Base-by-base conservation (phyloP, 2,113 vertebrate genomes). In the Pipa parva region DNA sequence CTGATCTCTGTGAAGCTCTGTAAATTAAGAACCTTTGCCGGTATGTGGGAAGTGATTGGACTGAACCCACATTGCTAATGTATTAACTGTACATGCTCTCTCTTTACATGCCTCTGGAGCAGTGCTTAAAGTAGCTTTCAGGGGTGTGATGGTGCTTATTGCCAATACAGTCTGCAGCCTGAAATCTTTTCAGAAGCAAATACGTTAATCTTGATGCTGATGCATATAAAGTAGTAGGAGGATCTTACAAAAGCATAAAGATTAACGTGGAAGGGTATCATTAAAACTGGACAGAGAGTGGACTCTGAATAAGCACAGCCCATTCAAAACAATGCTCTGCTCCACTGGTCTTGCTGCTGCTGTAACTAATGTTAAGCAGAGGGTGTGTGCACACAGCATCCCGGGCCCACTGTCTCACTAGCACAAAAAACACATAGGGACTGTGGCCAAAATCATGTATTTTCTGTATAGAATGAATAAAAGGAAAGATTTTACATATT, bases 401-500 rank as follows among this genome's bases (percentile, higher is more conserved):
- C 66, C 80, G 84, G 82, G 88, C 88, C 91, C 86, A 78, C 85
- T 87, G 89, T 88, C 92, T 90, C 88, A 89, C 87, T 86, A 92
- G 93, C 93, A 96, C 92, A 96, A 85, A 87, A 89, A 88, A 57
- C 66, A 70, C 58, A 61, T 33, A 85, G 85, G 90, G 94, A 93
- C 93, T 94, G 88, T 90, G 86, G 87, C 80, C 84, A 39, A 71
- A 89, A 89, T 91, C 86, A 82, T 95, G 91, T 93, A 94, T 92
- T 94, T 94, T 95, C 91, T 95, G 93, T 95, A 95, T 90, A 94
- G 94, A 97, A 93, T 91, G 95, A 90, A 94, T 95, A 94, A 93
- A 95, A 92, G 90, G 89, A 95, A 90, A 96, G 92, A 92, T 92
- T 97, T 94, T 91, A 95, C 91, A 94, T 97, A 97, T 97, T 97